Evolutionary conservation across 1,140 invertebrate genomes (phyloP), one percentile per base, ranked within the genome.

Genomic region (Vollenhovia emeryi): DNA sequence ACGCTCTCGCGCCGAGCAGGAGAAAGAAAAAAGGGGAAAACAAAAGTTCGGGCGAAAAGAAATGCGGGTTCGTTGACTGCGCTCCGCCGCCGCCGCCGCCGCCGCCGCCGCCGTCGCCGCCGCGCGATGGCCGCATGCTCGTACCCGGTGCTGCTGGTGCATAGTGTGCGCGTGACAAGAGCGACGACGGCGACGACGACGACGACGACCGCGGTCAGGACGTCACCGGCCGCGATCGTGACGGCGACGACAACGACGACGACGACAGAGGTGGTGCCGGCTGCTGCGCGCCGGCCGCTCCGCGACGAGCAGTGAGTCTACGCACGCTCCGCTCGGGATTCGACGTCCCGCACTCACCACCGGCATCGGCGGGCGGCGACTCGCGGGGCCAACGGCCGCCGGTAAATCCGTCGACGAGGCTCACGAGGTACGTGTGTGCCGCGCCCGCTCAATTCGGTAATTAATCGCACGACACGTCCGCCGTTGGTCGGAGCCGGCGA

Each of bases 21-120:
- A 75, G 52, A 84, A 66, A 87, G 84, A 87, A 75, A 84, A 71
- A 86, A 66, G 27, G 82, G 68, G 45, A 75, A 75, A 86, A 87
- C 59, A 85, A 73, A 79, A 85, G 64, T 88, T 71, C 59, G 76
- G 86, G 78, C 84, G 83, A 91, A 90, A 89, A 91, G 86, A 85
- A 88, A 90, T 87, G 89, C 86, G 89, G 84, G 89, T 90, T 90
- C 89, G 84, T 90, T 90, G 89, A 90, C 89, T 90, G 86, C 89
- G 84, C 86, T 86, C 84, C 88, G 88, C 86, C 84, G 89, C 88
- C 50, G 33, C 52, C 64, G 89, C 52, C 87, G 89, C 85, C n/a
- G n/a, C n/a, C 87, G 89, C 85, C 80, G 86, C 55, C 55, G 55
- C 36, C 69, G 88, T 27, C 84, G 89, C 84, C 89, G 89, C 84